A percentile compares a stretch with the other conserved stretches of the same genome.
Evolutionary conservation across 2,888 invertebrate genomes (phyloP).

Genomic region (Dynastes maya): DNA sequence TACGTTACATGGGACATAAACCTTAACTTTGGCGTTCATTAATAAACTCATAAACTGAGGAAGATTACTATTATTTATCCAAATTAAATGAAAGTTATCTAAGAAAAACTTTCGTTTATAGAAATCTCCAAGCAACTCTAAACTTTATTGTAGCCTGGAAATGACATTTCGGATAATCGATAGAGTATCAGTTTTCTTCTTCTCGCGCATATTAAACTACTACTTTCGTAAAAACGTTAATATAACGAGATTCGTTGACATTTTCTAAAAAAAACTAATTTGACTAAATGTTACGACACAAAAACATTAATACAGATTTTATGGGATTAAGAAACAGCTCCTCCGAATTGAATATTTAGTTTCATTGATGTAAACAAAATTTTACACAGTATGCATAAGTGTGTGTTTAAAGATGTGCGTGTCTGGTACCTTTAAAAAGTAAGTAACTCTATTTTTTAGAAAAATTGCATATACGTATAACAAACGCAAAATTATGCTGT

Average conservation of each 20-base stretch:
- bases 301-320: slow-evolving; percentile 26
- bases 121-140: slow-evolving; percentile 3
- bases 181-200: slow-evolving; percentile 18
- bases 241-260: slow-evolving; percentile 25
- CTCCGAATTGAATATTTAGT: slow-evolving; percentile 34
- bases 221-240: slow-evolving; percentile 31
- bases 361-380: slow-evolving; percentile 28
- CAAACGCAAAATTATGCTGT: no score
- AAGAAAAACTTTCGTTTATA: slow-evolving; percentile 42
- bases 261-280: slow-evolving; percentile 22
- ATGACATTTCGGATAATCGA: slow-evolving; percentile 14
- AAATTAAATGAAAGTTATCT: slow-evolving; percentile 35
- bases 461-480: no score
- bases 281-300: slow-evolving; percentile 39
- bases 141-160: slow-evolving; percentile 16
- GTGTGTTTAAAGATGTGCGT: background rate
- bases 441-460: slow-evolving; percentile 2
- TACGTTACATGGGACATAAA: no score
- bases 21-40: no score
- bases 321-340: slow-evolving; percentile 21
- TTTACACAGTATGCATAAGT: slow-evolving; percentile 7
- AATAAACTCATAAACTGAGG: no score
- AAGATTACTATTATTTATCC: slow-evolving; percentile 18
- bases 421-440: background rate
- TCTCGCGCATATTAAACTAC: background rate